Base-by-base conservation (phyloP, 2,113 vertebrate genomes). In the Ariopsis seemanni region DNA sequence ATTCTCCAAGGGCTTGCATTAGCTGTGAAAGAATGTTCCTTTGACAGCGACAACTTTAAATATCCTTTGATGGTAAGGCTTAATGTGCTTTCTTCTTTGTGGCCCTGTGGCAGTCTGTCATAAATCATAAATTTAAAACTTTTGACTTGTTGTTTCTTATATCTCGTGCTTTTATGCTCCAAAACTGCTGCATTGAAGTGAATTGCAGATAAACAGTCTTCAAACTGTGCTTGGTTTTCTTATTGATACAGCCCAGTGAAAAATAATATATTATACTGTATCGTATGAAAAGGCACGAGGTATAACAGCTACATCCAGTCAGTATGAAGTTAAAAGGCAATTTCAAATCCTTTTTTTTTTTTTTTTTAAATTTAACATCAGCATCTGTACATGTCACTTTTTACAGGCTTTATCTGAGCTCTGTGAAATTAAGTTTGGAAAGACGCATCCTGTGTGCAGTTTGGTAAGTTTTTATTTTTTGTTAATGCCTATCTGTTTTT, bases 381-480 rank as follows among this genome's bases (percentile, higher is more conserved):
- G 18, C 9, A 83, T 87, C 88, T 10, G 89, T 90, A 75, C 91
- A 75, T 10, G 20, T 85, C 86, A 90, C 55, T 42, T 83, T 89
- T 93, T 94, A 3, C 91, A 99, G 98, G 98, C 98, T 92, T 95
- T 99, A 94, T 96, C 97, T 57, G 98, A 99, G 91, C 96, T 99
- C 80, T 99, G 97, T 96, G 98, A 99, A 95, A 99, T 99, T 90
- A 99, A 99, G 93, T 99, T 97, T 85, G 98, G 97, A 92, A 99
- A 99, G 93, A 97, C 96, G 27, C 98, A 99, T 83, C 98, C 98
- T 0, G 91, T 99, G 91, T 99, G 98, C 93, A 97, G 88, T 93
- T 95, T 99, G 98, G 98, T 99, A 92, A 97, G 98, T 95, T 86
- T 75, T 87, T 15, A 60, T 14, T 52, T 25, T n/a, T 34, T 57